Conservation (phyloP, 2,797 vertebrate genomes). For the Arrhamphus sclerolepis region DNA sequence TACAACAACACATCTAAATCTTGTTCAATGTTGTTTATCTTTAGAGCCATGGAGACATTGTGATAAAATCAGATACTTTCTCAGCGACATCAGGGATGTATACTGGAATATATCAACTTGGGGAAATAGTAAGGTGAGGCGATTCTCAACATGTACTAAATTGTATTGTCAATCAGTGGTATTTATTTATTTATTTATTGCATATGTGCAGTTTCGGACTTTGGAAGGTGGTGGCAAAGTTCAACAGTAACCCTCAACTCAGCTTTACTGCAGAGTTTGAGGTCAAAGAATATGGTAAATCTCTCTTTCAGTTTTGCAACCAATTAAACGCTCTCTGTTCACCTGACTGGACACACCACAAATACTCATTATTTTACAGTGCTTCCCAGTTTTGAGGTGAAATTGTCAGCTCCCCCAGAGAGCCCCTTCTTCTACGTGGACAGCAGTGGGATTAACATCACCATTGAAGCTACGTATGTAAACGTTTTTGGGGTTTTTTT, state of each 20-base stretch:
- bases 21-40: neutral
- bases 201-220: constrained; percentile 74
- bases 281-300: constrained; percentile 89
- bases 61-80: neutral
- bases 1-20: neutral
- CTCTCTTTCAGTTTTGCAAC: neutral
- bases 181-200: constrained; percentile 8
- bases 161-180: too few species aligned
- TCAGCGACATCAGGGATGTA: neutral
- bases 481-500: neutral
- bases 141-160: neutral
- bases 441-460: constrained; percentile 38
- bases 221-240: constrained; percentile 82
- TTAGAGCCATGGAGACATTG: constrained; percentile 11
- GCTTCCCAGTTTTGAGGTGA: constrained; percentile 80
- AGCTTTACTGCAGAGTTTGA: constrained; percentile 83
- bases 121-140: constrained; percentile 8
- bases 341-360: neutral
- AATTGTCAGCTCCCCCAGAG: constrained; percentile 30
- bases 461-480: constrained; percentile 70
- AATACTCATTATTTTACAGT: constrained; percentile 53
- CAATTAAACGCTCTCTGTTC: neutral
- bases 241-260: constrained; percentile 67
- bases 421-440: constrained; percentile 69
- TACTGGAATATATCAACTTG: neutral